phyloP scores from a whole-genome alignment of 2,888 invertebrate species.

The Drosophila monieri region DNA sequence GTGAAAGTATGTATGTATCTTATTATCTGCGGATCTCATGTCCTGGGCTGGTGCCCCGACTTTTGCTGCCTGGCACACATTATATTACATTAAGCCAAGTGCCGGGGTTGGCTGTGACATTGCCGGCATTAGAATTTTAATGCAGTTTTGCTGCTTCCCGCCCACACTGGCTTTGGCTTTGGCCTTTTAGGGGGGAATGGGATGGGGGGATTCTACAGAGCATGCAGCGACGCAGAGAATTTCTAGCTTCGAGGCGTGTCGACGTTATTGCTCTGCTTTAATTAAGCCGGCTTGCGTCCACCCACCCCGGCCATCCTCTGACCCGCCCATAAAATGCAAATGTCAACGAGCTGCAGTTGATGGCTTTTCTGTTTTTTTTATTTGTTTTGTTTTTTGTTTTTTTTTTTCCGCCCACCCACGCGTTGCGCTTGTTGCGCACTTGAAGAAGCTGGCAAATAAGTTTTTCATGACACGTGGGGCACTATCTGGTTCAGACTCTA shows the following conservation, averaged over 20 bases:
- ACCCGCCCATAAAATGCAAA: constrained; percentile 59
- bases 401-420: constrained; percentile 25
- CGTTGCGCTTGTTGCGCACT: constrained; percentile 52
- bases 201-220: constrained; percentile 27
- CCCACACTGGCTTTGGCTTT: constrained; percentile 37
- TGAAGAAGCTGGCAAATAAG: constrained; percentile 33
- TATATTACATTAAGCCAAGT: constrained; percentile 14
- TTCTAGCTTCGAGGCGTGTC: constrained; percentile 64
- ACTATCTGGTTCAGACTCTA: constrained; percentile 11
- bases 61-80: constrained; percentile 14
- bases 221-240: constrained; percentile 29
- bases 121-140: constrained; percentile 66
- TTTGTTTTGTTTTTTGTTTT: not conserved
- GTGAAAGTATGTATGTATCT: not conserved
- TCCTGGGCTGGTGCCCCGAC: constrained; percentile 13
- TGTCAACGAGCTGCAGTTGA: constrained; percentile 53
- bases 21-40: not conserved
- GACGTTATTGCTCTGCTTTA: constrained; percentile 59
- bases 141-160: constrained; percentile 66
- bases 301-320: not conserved
- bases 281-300: constrained; percentile 54
- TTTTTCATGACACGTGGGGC: constrained; percentile 55
- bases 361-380: not conserved
- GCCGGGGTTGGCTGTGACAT: constrained; percentile 61
- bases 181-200: constrained; percentile 30